These are phyloP conservation scores for Eulemur mongoz DNA, from an alignment of 2,797 vertebrate genomes.

Conservation along the genomic window DNA sequence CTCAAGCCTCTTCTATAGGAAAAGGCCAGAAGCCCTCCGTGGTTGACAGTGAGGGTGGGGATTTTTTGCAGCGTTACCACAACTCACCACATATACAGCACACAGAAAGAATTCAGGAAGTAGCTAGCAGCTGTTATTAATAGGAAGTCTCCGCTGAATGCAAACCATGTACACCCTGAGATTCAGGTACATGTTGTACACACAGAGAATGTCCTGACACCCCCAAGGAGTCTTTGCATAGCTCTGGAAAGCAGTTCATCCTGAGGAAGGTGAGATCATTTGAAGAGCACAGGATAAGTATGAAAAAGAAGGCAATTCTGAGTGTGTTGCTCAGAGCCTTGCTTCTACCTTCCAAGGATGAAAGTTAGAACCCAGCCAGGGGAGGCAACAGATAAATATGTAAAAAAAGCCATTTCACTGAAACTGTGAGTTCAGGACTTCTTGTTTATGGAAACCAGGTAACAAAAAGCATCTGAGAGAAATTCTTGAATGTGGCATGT, in stretches of 20 bases:
- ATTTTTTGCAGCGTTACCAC: constrained; percentile 39
- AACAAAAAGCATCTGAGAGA: not conserved
- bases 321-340: not conserved
- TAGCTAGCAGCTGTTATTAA: not conserved
- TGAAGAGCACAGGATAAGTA: not conserved
- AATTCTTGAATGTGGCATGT: not conserved
- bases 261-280: not conserved
- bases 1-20: not conserved
- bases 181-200: not conserved
- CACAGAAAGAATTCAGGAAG: constrained; percentile 35
- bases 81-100: not conserved
- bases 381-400: not conserved
- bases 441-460: not conserved
- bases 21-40: not conserved
- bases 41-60: not conserved
- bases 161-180: not conserved
- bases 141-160: not conserved
- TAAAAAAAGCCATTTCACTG: not conserved
- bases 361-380: not conserved
- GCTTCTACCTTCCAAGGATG: not conserved
- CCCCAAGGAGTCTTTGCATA: not conserved
- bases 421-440: not conserved
- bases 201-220: not conserved
- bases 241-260: not conserved
- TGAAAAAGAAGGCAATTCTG: not conserved